Conservation (phyloP, 1,140 invertebrate species). For the Rhopalosiphum padi region DNA sequence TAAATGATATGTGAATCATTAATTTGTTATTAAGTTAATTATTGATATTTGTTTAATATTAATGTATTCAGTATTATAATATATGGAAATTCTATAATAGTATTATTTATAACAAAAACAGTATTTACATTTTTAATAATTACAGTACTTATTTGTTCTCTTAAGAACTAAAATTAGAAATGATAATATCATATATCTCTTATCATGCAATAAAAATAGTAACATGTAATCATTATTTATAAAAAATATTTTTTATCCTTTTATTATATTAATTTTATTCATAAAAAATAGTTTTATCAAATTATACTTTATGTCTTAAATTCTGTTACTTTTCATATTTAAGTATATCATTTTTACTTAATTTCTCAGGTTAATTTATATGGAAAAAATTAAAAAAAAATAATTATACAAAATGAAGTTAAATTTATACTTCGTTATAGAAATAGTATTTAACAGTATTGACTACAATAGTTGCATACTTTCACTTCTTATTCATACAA, state of each 20-base stretch:
- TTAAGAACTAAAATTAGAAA: not conserved
- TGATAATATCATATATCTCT: not conserved
- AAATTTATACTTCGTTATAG: not conserved
- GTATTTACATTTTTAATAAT: conserved; percentile 28
- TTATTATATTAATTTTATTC: not conserved
- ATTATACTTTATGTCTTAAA: not conserved
- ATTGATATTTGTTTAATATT: not conserved
- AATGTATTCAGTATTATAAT: conserved; percentile 8
- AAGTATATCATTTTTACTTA: not conserved
- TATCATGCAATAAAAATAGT: not conserved
- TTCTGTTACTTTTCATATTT: not conserved
- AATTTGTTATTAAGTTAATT: not conserved
- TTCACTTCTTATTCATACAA: not conserved
- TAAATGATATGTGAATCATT: not conserved
- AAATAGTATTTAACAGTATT: conserved; percentile 1
- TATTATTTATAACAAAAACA: conserved; percentile 37
- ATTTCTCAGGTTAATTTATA: not conserved
- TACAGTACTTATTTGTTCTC: conserved; percentile 10
- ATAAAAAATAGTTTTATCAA: not conserved
- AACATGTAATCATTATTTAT: not conserved
- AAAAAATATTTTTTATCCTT: not conserved
- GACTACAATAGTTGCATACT: not conserved
- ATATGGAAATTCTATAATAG: not conserved
- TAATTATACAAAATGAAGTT: not conserved
- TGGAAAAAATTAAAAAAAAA: not conserved